These are phyloP conservation scores for Pandion haliaetus DNA, from an alignment of 2,113 vertebrate species.

Conservation along the genomic window DNA sequence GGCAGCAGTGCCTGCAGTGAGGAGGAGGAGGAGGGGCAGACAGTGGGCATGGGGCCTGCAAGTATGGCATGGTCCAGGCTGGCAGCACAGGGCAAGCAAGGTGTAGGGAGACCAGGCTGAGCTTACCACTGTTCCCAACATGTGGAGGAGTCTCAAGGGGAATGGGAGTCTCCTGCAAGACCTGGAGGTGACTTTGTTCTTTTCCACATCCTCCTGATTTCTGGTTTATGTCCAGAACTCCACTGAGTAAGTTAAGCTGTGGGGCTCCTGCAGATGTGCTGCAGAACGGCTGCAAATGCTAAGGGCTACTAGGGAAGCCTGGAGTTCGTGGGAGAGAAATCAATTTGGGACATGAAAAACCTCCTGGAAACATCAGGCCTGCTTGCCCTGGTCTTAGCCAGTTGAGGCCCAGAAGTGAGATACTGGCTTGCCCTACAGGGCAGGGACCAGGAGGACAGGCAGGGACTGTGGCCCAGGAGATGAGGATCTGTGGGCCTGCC, in stretches of 20 bases:
- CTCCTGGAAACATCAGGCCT: not conserved
- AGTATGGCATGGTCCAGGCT: not conserved
- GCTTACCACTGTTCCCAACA: not conserved
- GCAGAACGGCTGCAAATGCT: not conserved
- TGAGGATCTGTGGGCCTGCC: not conserved
- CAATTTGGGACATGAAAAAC: not conserved
- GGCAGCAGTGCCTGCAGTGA: not conserved
- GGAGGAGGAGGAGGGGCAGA: not conserved
- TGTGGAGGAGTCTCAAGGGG: not conserved
- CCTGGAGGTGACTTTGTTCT: not conserved
- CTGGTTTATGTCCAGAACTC: not conserved
- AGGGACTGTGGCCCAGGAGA: not conserved
- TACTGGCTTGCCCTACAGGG: not conserved
- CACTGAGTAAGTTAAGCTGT: not conserved
- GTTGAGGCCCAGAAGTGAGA: not conserved
- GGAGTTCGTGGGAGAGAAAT: not conserved
- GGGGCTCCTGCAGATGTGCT: not conserved
- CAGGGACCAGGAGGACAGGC: not conserved
- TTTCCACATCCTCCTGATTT: not conserved
- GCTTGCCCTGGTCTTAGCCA: not conserved
- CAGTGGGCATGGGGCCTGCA: not conserved
- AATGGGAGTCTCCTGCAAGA: not conserved
- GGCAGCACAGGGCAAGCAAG: not conserved
- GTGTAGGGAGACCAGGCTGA: not conserved
- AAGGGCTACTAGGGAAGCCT: not conserved